A percentile compares a stretch with the other conserved stretches of the same genome.
Evolutionary conservation across 2,888 invertebrate genomes (phyloP).

Genomic region (Oxyscelio sp.): DNA sequence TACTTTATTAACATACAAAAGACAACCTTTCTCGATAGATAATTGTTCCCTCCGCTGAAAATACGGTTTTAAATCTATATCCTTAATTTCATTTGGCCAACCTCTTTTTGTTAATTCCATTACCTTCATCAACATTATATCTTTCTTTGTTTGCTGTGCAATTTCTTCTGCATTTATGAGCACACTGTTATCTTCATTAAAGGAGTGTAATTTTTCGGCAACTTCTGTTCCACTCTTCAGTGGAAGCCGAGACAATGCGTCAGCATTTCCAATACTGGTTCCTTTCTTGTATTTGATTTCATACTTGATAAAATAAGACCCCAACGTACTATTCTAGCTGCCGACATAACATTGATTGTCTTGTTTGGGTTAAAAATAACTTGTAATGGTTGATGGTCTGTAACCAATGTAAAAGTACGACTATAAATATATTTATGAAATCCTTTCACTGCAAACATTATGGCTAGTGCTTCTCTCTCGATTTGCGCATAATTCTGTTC

Average conservation of each 20-base stretch:
- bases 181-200: too few species aligned
- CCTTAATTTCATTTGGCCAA: too few species aligned
- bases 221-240: background rate
- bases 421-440: slow-evolving; percentile 77
- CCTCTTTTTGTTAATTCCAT: slow-evolving; percentile 59
- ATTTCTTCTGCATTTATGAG: too few species aligned
- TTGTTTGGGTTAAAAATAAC: slow-evolving; percentile 49
- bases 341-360: background rate
- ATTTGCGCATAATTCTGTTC: slow-evolving; percentile 76
- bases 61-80: too few species aligned
- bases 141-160: slow-evolving; percentile 1
- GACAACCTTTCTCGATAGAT: too few species aligned
- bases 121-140: slow-evolving; percentile 33
- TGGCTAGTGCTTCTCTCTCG: slow-evolving; percentile 77
- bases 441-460: slow-evolving; percentile 77
- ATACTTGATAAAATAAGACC: background rate
- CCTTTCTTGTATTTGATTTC: background rate
- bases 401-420: slow-evolving; percentile 31
- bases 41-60: too few species aligned
- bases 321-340: background rate
- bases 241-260: background rate
- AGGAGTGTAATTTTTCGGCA: too few species aligned
- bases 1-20: too few species aligned
- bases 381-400: slow-evolving; percentile 62
- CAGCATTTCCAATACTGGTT: background rate